Evolutionary conservation across 2,888 invertebrate genomes (phyloP).

Genomic region (Leptopilina drosophilae): DNA sequence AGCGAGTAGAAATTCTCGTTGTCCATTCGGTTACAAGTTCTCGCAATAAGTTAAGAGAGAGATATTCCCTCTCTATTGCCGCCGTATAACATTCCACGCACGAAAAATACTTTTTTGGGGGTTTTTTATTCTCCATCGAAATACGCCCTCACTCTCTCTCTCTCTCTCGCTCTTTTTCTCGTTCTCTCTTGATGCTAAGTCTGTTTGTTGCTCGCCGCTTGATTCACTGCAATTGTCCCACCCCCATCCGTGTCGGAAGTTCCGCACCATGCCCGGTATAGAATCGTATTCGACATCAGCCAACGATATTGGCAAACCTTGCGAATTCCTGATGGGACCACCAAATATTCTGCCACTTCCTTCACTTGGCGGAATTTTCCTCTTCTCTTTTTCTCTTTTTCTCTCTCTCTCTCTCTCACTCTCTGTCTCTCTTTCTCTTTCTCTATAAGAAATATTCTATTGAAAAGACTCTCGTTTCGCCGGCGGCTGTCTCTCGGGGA

Average conservation of each 20-base stretch:
- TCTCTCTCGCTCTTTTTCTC: no score
- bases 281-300: neutral
- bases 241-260: constrained; percentile 40
- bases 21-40: constrained; percentile 34
- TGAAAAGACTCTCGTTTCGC: neutral
- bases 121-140: neutral
- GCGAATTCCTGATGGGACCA: constrained; percentile 21
- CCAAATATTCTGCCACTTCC: constrained; percentile 35
- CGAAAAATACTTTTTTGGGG: constrained; percentile 30
- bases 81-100: constrained; percentile 9
- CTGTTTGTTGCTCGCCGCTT: constrained; percentile 32
- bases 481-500: constrained; percentile 9
- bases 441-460: neutral
- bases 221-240: constrained; percentile 37
- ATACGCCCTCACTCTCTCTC: no score
- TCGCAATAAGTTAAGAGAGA: constrained; percentile 29
- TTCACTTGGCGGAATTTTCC: constrained; percentile 1
- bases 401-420: neutral
- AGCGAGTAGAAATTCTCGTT: neutral
- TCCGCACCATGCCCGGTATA: constrained; percentile 12
- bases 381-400: neutral
- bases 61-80: constrained; percentile 25
- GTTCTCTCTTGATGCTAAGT: constrained; percentile 18
- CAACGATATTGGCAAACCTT: constrained; percentile 27
- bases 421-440: neutral